phyloP scores from a whole-genome alignment of 2,888 invertebrate species.

The Calliopum simillimum region DNA sequence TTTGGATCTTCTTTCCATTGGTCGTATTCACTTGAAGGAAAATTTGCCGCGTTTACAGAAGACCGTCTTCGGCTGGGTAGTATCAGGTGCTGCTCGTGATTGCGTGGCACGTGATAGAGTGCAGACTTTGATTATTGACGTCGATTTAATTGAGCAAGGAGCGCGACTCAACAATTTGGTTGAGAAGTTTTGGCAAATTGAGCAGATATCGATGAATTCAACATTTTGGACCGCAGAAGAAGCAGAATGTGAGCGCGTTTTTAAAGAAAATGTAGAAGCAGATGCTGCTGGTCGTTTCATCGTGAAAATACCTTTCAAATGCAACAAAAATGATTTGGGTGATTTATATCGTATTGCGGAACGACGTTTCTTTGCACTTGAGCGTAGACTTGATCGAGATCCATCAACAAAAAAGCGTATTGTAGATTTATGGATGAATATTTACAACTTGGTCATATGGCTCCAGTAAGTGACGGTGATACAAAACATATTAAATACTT shows the following conservation, averaged over 20 bases:
- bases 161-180: too few relatives aligned
- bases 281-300: too few relatives aligned
- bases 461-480: slow-evolving; percentile 10
- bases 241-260: slow-evolving; percentile 9
- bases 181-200: neutral
- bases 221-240: slow-evolving; percentile 26
- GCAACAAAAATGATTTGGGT: slow-evolving; percentile 18
- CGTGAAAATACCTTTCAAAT: slow-evolving; percentile 32
- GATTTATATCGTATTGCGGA: slow-evolving; percentile 27
- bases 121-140: too few relatives aligned
- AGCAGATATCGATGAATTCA: neutral
- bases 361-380: slow-evolving; percentile 24
- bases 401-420: slow-evolving; percentile 28
- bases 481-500: slow-evolving; percentile 20
- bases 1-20: slow-evolving; percentile 27
- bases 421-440: slow-evolving; percentile 30
- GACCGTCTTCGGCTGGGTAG: slow-evolving; percentile 25
- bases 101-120: too few relatives aligned
- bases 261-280: too few relatives aligned
- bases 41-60: slow-evolving; percentile 8
- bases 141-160: too few relatives aligned
- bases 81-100: neutral
- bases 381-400: slow-evolving; percentile 12
- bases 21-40: slow-evolving; percentile 6
- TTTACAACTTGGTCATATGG: slow-evolving; percentile 24